Conservation (phyloP, 2,888 invertebrate genomes). For the Plagiodera versicolora region DNA sequence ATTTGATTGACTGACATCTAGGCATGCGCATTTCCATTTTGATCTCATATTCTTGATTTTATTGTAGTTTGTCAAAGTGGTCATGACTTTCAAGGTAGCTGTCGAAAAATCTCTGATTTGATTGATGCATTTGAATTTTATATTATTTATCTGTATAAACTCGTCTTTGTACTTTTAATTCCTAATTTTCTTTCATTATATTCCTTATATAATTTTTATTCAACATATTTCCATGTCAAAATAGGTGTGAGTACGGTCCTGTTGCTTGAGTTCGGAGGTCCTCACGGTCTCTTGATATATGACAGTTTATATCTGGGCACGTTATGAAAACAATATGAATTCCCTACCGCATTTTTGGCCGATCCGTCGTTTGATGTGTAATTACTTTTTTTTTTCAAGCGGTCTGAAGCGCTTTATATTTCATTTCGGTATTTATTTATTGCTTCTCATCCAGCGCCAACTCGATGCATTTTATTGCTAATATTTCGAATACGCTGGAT, state of each 20-base stretch:
- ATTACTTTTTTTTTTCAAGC: constrained; percentile 50
- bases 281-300: constrained; percentile 52
- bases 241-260: background rate
- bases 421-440: constrained; percentile 51
- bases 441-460: constrained; percentile 34
- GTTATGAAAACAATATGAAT: constrained; percentile 57
- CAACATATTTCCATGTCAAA: no score
- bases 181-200: no score
- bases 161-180: no score
- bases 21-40: no score
- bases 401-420: constrained; percentile 43
- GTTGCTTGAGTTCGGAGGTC: constrained; percentile 31
- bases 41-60: no score
- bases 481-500: constrained; percentile 27
- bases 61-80: no score
- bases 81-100: no score
- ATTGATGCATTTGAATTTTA: no score
- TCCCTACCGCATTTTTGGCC: constrained; percentile 55
- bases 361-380: constrained; percentile 54
- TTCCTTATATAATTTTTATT: no score
- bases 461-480: constrained; percentile 24
- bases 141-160: no score
- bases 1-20: no score
- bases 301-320: constrained; percentile 49
- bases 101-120: no score